Conservation (phyloP, 2,113 vertebrate genomes). For the Sorex fumeus region DNA sequence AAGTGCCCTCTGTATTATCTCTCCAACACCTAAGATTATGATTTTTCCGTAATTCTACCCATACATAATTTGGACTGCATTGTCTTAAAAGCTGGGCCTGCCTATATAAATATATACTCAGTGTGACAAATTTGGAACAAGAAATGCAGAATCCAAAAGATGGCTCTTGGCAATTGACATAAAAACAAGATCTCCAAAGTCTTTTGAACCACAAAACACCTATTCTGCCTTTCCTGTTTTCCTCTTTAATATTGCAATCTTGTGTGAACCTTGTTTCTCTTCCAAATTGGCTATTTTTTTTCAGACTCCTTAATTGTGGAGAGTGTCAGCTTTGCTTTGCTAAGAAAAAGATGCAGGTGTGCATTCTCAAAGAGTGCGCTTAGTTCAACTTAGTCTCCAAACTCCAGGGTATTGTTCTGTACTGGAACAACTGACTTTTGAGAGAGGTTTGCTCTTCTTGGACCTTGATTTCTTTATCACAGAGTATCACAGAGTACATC, state of each 20-base stretch:
- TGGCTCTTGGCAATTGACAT: neutral
- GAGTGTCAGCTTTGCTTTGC: neutral
- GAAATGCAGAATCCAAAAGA: constrained; percentile 3
- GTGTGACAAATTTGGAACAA: neutral
- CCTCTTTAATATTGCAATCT: neutral
- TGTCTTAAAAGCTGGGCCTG: neutral
- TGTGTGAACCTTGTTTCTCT: neutral
- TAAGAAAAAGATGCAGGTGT: neutral
- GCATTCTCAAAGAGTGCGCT: neutral
- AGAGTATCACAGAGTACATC: neutral
- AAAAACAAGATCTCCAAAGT: constrained; percentile 39
- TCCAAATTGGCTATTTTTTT: neutral
- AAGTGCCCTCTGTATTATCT: no score
- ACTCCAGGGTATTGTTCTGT: neutral
- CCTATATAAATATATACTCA: neutral
- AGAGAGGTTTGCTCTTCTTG: neutral
- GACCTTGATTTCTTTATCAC: neutral
- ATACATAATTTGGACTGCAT: neutral
- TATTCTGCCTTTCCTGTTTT: neutral
- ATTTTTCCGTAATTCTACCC: constrained; percentile 21
- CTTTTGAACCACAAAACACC: constrained; percentile 26
- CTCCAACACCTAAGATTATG: no score
- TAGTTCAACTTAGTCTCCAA: neutral
- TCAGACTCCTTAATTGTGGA: neutral
- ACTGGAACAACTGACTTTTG: neutral